These are phyloP conservation scores for Oscheius sp. DNA, from an alignment of 2,888 invertebrate genomes.

Conservation along the genomic window DNA sequence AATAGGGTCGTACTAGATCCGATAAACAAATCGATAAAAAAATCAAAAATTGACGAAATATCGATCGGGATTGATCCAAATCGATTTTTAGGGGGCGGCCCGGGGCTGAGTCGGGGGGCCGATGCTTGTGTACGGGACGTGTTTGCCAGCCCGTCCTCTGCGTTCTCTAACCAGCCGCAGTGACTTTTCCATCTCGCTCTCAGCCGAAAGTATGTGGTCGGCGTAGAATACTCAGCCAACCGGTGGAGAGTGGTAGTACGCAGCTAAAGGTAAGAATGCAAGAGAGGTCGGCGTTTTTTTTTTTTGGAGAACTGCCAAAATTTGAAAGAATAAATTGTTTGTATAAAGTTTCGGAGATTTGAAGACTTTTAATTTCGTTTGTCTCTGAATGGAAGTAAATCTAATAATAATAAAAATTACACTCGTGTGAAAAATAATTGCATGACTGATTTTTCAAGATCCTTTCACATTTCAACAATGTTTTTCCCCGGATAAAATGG, in stretches of 20 bases:
- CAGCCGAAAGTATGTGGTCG: background rate
- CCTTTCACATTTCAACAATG: too few relatives aligned
- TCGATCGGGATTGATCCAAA: slow-evolving; percentile 28
- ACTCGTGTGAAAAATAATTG: too few relatives aligned
- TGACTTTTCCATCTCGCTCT: slow-evolving; percentile 21
- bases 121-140: slow-evolving; percentile 17
- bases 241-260: background rate
- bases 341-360: too few relatives aligned
- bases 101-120: slow-evolving; percentile 3
- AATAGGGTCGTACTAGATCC: background rate
- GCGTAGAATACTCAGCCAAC: slow-evolving; percentile 29
- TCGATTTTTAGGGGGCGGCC: slow-evolving; percentile 23
- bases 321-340: too few relatives aligned
- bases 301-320: too few relatives aligned
- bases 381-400: too few relatives aligned
- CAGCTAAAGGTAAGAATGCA: slow-evolving; percentile 29
- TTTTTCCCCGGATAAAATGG: too few relatives aligned
- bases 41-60: slow-evolving; percentile 30
- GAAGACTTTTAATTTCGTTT: too few relatives aligned
- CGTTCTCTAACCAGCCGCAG: background rate
- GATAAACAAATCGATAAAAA: slow-evolving; percentile 23
- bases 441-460: too few relatives aligned
- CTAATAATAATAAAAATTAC: too few relatives aligned
- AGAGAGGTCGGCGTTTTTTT: background rate
- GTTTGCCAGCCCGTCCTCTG: slow-evolving; percentile 6